Evolutionary conservation across 2,113 vertebrate genomes (phyloP), one percentile per base, ranked within the genome.

Genomic region (Thamnaconus septentrionalis): DNA sequence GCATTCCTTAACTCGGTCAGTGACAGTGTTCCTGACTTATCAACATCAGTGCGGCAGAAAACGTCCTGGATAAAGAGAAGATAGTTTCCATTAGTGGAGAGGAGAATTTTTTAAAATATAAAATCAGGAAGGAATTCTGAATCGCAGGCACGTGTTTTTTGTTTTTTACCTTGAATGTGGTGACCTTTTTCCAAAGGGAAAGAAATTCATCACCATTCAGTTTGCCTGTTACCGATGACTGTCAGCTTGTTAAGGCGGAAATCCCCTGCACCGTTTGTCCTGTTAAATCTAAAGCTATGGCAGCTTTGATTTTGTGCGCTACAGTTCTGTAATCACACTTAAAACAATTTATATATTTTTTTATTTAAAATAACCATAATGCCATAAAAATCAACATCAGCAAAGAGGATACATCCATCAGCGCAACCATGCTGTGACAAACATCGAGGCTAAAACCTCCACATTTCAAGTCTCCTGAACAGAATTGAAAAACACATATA

Each of bases 321-420:
- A 31, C 18, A 31, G 18, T 31, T 31, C 18, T 31, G 18, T 31
- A 31, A 31, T 31, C 18, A 31, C 18, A 31, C 18, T 31, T 31
- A 1, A 31, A 31, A 31, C 18, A 31, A 31, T 31, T 56, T 7
- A 48, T 48, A 48, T 10, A 48, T 48, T 48, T 48, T 5, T 48
- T 48, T 48, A 3, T 48, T 9, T 48, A n/a, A n/a, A 31, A 31
- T 31, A 2, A 31, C 18, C 18, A 2, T 31, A 31, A 31, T 31
- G 18, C 18, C 18, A 31, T 31, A 31, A 31, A 31, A 31, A 31
- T 31, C 18, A 31, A 31, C 18, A 31, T 11, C 10, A 50, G 8
- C 8, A 8, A 31, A 42, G 12, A 61, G 87, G 90, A 90, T 91
- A 90, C 90, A 12, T 90, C 89, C 87, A 90, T 89, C 60, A 90